Evolutionary conservation across 2,113 vertebrate species (phyloP).

Genomic region (Nicator chloris): DNA sequence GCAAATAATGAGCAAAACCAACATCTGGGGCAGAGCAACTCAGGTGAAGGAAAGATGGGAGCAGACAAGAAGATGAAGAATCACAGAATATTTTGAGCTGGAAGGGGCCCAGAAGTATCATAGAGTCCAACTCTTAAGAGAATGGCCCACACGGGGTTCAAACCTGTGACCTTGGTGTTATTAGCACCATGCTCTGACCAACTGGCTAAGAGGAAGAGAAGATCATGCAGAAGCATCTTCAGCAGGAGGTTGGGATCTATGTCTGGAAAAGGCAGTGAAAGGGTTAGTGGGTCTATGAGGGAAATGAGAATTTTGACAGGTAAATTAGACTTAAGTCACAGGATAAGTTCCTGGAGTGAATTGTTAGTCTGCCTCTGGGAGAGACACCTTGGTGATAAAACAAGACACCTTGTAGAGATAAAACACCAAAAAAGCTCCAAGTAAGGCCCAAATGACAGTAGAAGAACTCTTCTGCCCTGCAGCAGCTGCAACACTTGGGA

Average conservation of each 20-base stretch:
- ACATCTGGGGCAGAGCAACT: background rate
- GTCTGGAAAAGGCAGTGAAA: background rate
- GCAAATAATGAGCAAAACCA: background rate
- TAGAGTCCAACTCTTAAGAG: background rate
- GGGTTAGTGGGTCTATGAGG: background rate
- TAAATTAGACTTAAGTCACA: background rate
- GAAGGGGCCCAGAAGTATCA: background rate
- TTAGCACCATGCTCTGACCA: background rate
- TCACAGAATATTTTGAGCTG: background rate
- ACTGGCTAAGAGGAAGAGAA: background rate
- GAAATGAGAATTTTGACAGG: background rate
- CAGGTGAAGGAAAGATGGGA: background rate
- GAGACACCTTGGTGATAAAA: background rate
- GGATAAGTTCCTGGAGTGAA: background rate
- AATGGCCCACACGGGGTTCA: background rate
- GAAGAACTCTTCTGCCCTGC: background rate
- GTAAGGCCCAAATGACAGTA: background rate
- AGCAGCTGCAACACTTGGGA: background rate
- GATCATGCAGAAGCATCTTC: background rate
- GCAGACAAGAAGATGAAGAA: background rate
- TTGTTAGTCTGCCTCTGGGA: background rate
- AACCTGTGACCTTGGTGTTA: background rate
- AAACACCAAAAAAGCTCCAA: background rate
- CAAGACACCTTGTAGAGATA: background rate
- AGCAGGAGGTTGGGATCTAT: background rate